These are phyloP conservation scores for Coracias cyanogaster DNA, from an alignment of 2,797 vertebrate species.

Conservation along the genomic window DNA sequence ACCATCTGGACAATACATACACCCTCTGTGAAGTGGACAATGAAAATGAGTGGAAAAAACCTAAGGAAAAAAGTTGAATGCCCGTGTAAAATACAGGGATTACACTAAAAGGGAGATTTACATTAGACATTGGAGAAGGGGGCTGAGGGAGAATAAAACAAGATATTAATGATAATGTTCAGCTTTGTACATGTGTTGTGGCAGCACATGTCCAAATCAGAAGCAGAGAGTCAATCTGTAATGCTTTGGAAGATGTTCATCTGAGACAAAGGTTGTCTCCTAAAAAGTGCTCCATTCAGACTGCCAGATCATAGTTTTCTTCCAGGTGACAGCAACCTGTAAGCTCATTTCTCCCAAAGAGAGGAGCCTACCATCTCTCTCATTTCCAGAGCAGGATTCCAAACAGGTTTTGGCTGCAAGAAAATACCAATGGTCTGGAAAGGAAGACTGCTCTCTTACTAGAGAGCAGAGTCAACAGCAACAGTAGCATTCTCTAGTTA, in stretches of 20 bases:
- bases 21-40: neutral
- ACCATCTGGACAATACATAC: neutral
- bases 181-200: neutral
- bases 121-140: neutral
- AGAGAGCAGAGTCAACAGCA: neutral
- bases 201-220: neutral
- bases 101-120: neutral
- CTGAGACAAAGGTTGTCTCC: neutral
- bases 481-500: neutral
- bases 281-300: neutral
- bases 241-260: neutral
- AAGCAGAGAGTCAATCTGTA: neutral
- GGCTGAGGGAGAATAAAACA: neutral
- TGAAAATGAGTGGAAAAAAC: neutral
- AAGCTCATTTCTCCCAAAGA: neutral
- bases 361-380: too few species aligned
- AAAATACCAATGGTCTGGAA: neutral
- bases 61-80: neutral
- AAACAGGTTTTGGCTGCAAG: neutral
- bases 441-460: neutral
- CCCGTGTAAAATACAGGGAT: neutral
- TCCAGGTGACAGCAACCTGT: neutral
- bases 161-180: neutral
- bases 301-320: neutral
- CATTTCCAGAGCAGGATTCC: neutral